Evolutionary conservation across 2,888 invertebrate species (phyloP).

Genomic region (Cinara cedri): DNA sequence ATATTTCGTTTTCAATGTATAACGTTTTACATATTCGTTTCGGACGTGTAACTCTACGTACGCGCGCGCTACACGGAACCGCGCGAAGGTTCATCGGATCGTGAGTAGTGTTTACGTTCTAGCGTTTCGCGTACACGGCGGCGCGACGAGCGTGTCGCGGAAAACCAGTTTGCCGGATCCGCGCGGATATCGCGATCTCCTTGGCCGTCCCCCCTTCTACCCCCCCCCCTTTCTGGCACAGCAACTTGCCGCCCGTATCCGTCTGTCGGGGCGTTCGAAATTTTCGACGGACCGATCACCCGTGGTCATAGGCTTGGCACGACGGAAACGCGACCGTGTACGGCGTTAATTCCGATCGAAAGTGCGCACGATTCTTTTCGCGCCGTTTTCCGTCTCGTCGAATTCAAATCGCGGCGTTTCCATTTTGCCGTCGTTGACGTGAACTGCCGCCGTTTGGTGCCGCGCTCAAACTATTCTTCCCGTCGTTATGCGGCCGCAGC

Average conservation of each 20-base stretch:
- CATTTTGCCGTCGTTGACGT: background rate
- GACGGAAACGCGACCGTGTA: no score
- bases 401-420: background rate
- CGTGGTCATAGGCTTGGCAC: background rate
- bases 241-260: background rate
- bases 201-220: conserved; percentile 1
- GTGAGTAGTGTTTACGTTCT: background rate
- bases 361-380: no score
- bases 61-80: background rate
- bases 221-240: no score
- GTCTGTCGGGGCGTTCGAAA: no score
- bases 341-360: no score
- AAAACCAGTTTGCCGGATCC: conserved; percentile 38
- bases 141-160: conserved; percentile 5
- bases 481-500: conserved; percentile 18
- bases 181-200: conserved; percentile 32
- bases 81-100: background rate
- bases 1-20: background rate
- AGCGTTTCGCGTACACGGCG: background rate
- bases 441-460: background rate
- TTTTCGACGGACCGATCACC: no score
- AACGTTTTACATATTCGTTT: background rate
- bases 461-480: background rate
- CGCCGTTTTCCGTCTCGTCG: no score
- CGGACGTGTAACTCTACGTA: background rate